Conservation (phyloP, 2,797 vertebrate genomes). For the Oophaga sylvatica region DNA sequence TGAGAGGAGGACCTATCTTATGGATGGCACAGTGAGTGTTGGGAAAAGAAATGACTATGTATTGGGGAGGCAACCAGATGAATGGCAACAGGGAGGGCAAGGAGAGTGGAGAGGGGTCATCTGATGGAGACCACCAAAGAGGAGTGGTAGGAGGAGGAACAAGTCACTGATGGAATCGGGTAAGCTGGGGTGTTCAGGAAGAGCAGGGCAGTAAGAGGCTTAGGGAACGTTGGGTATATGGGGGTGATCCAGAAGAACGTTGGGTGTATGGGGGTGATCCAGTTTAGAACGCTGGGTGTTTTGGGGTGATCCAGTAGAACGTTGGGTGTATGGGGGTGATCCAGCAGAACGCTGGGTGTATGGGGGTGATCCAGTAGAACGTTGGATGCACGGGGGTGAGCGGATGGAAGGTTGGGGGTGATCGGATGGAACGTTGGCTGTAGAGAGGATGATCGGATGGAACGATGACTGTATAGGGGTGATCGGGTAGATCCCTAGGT, state of each 20-base stretch:
- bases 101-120: neutral
- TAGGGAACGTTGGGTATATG: neutral
- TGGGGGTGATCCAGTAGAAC: neutral
- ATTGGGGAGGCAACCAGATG: conserved; percentile 12
- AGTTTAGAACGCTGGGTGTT: neutral
- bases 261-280: neutral
- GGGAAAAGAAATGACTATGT: conserved; percentile 3
- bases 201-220: neutral
- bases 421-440: neutral
- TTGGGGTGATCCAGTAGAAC: neutral
- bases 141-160: neutral
- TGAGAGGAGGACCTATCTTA: conserved; percentile 14
- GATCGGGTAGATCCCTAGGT: neutral
- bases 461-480: neutral
- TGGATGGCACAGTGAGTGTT: neutral
- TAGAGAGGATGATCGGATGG: neutral
- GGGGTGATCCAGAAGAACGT: neutral
- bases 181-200: neutral
- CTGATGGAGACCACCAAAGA: neutral
- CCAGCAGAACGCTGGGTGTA: neutral
- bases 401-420: neutral
- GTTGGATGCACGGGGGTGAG: neutral
- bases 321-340: neutral
- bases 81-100: conserved; percentile 13
- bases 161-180: neutral